Conservation (phyloP, 2,888 invertebrate species). For the Cancer borealis region DNA sequence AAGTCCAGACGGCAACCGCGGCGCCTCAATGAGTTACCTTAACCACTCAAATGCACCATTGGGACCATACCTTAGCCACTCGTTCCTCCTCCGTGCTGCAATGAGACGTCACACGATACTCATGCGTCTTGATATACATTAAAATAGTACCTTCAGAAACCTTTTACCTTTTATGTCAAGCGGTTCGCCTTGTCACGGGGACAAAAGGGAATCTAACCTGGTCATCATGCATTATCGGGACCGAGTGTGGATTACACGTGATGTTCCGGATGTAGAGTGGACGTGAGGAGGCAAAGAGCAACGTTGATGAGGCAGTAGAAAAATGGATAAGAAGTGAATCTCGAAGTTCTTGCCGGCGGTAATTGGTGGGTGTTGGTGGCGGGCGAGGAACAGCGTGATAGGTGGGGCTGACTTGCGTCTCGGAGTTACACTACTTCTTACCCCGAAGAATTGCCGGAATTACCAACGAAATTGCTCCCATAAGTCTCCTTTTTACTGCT, state of each 20-base stretch:
- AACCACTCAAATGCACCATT: neutral
- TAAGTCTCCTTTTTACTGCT: neutral
- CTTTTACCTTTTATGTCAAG: neutral
- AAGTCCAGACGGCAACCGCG: constrained; percentile 12
- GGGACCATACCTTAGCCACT: neutral
- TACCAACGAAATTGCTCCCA: neutral
- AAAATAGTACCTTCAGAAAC: neutral
- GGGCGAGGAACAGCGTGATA: neutral
- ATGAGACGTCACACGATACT: neutral
- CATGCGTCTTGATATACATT: neutral
- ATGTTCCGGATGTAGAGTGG: constrained; percentile 2
- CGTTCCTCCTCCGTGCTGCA: neutral
- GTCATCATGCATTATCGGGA: neutral
- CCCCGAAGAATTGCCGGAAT: neutral
- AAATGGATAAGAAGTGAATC: neutral
- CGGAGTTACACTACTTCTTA: constrained; percentile 2
- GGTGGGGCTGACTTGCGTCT: constrained; percentile 22
- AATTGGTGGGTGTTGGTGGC: neutral
- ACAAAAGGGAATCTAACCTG: neutral
- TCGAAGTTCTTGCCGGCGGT: neutral
- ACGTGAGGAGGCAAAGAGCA: neutral
- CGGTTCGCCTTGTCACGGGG: too few species aligned
- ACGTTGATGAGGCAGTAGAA: constrained; percentile 1
- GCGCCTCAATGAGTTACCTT: neutral
- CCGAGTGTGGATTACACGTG: neutral